Base-by-base conservation (phyloP, 1,140 invertebrate genomes). In the Bemisia tabaci region DNA sequence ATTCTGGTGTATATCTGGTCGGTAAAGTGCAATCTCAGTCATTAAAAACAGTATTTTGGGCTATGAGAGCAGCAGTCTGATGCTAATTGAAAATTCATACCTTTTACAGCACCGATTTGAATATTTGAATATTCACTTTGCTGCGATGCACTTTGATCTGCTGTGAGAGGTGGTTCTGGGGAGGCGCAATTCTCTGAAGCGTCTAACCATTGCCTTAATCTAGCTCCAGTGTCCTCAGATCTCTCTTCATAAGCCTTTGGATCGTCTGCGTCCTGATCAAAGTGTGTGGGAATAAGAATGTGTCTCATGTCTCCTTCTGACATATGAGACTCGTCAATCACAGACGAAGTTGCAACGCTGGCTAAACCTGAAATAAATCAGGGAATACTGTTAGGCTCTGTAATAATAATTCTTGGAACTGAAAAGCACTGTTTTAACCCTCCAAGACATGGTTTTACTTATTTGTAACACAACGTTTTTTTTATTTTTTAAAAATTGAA, bases 291-390 rank as follows among this genome's bases (percentile, higher is more conserved):
- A 9, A 48, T 17, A 17, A 48, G 33, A 5, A 48, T 48, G 5
- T 5, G 33, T 48, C 33, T 5, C 5, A 48, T 48, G 17, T 48
- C 33, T 17, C 33, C 33, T 48, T 48, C 33, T 17, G 33, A 48
- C 17, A 48, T 5, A 5, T 48, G 33, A 48, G 33, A 48, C 33
- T 48, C 33, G 17, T 48, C 33, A 17, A 48, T 48, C 5, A 48
- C 33, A 9, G 33, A 48, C 5, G 60, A 61, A 61, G 60, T 25
- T 22, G 60, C 60, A 61, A 61, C 60, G 22, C 60, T 61, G 5
- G 24, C 24, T 61, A 22, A n/a, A 61, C 60, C 60, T 61, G 60
- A 22, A 61, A 61, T 11, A n/a, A 61, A 61, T n/a, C n/a, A n/a
- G n/a, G n/a, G n/a, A n/a, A n/a, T n/a, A n/a, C n/a, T n/a, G n/a